Conservation (phyloP, 2,888 invertebrate genomes). For the Scrobipalpa atriplicella region DNA sequence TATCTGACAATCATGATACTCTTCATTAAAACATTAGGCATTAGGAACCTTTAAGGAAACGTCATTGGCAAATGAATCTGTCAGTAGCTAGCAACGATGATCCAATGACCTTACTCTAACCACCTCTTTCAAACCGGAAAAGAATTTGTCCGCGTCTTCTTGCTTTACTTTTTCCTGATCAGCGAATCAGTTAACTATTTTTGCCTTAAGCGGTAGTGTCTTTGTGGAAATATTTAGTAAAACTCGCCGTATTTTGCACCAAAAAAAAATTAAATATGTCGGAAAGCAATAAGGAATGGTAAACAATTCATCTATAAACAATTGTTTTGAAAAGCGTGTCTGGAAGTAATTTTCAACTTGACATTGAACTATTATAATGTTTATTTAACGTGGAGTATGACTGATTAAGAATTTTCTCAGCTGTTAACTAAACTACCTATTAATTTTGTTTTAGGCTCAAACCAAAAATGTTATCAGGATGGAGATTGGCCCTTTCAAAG, state of each 20-base stretch:
- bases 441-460: conserved; percentile 32
- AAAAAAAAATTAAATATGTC: not conserved
- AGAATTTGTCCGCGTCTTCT: not conserved
- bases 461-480: conserved; percentile 71
- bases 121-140: not conserved
- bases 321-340: conserved; percentile 8
- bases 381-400: not conserved
- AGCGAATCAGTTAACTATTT: not conserved
- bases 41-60: conserved; percentile 4
- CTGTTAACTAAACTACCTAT: too few relatives aligned
- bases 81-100: not conserved
- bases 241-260: not conserved
- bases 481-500: conserved; percentile 71
- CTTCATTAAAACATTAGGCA: not conserved
- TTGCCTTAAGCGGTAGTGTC: not conserved
- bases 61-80: not conserved
- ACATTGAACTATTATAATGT: conserved; percentile 9
- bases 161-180: conserved; percentile 6
- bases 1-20: too few relatives aligned
- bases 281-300: not conserved
- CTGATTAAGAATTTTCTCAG: conserved; percentile 8
- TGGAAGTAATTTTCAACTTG: conserved; percentile 4
- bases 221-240: not conserved
- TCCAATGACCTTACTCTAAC: not conserved
- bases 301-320: not conserved